These are phyloP conservation scores for Agonopterix alstromeriana DNA, from an alignment of 2,888 invertebrate species.

Conservation along the genomic window DNA sequence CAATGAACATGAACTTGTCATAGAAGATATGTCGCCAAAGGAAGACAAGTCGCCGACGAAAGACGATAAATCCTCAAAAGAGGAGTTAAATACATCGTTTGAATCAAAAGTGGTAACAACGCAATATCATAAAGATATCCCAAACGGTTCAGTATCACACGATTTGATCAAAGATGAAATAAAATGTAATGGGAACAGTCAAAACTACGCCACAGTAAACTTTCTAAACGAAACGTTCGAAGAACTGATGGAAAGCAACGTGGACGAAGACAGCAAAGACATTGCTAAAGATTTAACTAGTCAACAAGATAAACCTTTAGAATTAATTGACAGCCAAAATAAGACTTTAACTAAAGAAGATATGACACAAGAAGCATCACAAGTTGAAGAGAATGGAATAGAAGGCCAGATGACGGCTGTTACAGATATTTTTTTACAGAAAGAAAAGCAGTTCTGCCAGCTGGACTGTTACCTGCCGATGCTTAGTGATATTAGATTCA, in stretches of 20 bases:
- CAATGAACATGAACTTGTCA: not conserved
- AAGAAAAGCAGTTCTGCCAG: constrained; percentile 68
- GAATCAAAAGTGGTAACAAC: too few relatives aligned
- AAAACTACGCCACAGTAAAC: constrained; percentile 58
- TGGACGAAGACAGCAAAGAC: constrained; percentile 44
- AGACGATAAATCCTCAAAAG: not conserved
- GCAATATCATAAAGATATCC: not conserved
- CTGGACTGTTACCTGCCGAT: constrained; percentile 51
- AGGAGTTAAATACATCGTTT: not conserved
- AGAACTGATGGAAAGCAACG: constrained; percentile 64
- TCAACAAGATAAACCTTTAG: not conserved
- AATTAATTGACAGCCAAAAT: not conserved
- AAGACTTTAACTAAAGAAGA: constrained; percentile 12
- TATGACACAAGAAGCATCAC: constrained; percentile 1
- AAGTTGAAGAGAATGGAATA: constrained; percentile 22
- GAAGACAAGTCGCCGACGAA: not conserved
- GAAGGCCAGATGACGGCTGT: constrained; percentile 32
- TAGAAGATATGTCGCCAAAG: not conserved
- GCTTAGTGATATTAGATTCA: constrained; percentile 65
- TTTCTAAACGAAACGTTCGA: constrained; percentile 62
- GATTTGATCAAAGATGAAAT: constrained; percentile 11
- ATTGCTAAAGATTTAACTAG: constrained; percentile 9
- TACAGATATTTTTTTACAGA: constrained; percentile 62
- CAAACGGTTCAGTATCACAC: constrained; percentile 2
- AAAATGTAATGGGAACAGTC: constrained; percentile 43